phyloP scores from a whole-genome alignment of 2,113 vertebrate genomes.

The Lichenostomus cassidix region DNA sequence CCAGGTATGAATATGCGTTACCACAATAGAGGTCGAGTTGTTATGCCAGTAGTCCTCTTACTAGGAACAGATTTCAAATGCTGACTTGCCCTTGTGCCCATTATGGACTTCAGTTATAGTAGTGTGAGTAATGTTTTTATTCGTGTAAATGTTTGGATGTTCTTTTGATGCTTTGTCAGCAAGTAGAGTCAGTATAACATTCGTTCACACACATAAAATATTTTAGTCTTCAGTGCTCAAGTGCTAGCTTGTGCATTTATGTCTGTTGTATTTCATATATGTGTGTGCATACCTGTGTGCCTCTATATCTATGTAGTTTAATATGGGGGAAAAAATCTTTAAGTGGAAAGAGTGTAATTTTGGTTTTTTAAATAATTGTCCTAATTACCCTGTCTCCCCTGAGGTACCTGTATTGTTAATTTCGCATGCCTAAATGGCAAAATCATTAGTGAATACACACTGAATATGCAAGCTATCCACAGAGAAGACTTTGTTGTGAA shows the following conservation, averaged over 20 bases:
- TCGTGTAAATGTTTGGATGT: neutral
- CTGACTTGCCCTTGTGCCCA: neutral
- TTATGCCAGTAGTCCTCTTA: neutral
- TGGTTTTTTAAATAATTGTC: neutral
- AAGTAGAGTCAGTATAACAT: accelerated
- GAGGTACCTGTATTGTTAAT: neutral
- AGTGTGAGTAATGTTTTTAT: neutral
- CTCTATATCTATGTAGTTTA: neutral
- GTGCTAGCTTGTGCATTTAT: neutral
- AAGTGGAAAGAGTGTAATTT: neutral
- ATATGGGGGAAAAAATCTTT: neutral
- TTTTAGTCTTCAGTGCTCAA: neutral
- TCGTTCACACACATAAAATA: neutral
- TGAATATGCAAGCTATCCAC: neutral
- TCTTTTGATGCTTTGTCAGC: neutral
- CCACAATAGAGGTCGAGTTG: neutral
- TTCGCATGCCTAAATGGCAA: neutral
- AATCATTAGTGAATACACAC: neutral
- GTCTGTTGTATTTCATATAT: neutral
- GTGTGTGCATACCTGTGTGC: neutral
- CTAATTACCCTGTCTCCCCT: neutral
- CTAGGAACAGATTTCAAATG: neutral
- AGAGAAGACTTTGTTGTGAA: neutral
- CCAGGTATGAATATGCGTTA: neutral
- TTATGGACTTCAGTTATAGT: accelerated